Conservation (phyloP, 1,140 invertebrate genomes). For the Drosophila nannoptera region DNA sequence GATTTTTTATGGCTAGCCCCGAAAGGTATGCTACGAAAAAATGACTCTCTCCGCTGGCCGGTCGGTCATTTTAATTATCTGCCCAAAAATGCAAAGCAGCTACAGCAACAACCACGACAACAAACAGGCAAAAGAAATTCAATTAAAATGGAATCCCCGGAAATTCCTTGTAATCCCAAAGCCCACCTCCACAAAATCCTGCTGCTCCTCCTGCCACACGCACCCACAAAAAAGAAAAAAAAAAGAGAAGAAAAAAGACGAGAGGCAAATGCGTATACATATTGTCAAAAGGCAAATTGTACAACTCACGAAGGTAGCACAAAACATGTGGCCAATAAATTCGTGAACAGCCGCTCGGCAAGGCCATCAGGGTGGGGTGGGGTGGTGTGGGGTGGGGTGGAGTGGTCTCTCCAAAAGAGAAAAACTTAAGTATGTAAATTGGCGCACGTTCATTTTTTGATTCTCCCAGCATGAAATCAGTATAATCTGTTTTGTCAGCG, state of each 20-base stretch:
- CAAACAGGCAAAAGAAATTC: constrained; percentile 54
- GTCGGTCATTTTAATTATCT: constrained; percentile 65
- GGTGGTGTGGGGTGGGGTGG: neutral
- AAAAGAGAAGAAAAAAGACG: constrained; percentile 8
- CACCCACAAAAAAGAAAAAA: constrained; percentile 26
- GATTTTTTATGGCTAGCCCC: constrained; percentile 28
- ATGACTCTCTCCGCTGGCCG: constrained; percentile 11
- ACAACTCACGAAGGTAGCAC: constrained; percentile 70
- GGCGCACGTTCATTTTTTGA: constrained; percentile 77
- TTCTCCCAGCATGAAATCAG: constrained; percentile 75
- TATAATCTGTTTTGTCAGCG: constrained; percentile 68
- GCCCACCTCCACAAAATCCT: too few relatives aligned
- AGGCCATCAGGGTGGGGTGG: neutral
- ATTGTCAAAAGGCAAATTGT: constrained; percentile 65
- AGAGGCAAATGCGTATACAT: constrained; percentile 36
- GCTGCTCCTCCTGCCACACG: constrained; percentile 6
- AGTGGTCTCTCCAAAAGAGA: neutral
- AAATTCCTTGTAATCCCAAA: constrained; percentile 72
- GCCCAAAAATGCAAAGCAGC: constrained; percentile 58
- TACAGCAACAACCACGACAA: constrained; percentile 32
- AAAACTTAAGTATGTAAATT: constrained; percentile 76
- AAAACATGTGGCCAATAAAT: constrained; percentile 76
- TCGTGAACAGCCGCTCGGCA: constrained; percentile 11
- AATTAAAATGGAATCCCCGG: constrained; percentile 75
- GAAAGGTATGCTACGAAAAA: constrained; percentile 46